Evolutionary conservation across 2,888 invertebrate species (phyloP).

Genomic region (Thera obeliscata): DNA sequence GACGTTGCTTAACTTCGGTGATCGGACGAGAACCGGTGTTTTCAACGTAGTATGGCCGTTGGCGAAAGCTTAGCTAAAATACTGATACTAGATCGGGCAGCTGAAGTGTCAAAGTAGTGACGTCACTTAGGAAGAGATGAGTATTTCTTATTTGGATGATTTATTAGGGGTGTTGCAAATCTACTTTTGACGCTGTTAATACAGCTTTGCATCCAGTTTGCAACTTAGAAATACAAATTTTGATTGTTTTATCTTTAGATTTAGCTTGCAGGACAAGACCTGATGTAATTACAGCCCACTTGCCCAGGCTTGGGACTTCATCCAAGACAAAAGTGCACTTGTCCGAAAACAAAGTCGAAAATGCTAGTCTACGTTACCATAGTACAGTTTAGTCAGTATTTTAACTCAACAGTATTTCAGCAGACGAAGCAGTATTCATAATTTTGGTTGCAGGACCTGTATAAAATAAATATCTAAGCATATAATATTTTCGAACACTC

Average conservation of each 20-base stretch:
- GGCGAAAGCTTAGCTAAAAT: not conserved
- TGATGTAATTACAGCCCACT: conserved; percentile 19
- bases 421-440: not conserved
- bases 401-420: not conserved
- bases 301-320: conserved; percentile 10
- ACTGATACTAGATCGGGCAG: too few relatives aligned
- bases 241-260: not conserved
- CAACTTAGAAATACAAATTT: not conserved
- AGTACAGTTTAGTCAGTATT: conserved; percentile 4
- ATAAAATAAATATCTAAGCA: too few relatives aligned
- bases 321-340: conserved; percentile 23
- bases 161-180: too few relatives aligned
- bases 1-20: conserved; percentile 78
- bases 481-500: too few relatives aligned
- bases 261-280: not conserved
- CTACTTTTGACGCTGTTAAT: too few relatives aligned
- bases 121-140: too few relatives aligned
- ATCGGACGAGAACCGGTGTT: conserved; percentile 73
- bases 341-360: conserved; percentile 31
- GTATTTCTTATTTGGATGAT: too few relatives aligned
- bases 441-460: not conserved
- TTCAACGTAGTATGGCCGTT: conserved; percentile 45
- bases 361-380: conserved; percentile 13
- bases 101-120: too few relatives aligned
- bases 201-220: too few relatives aligned